Percentiles rank a stretch among this genome's conserved stretches.
phyloP scores from a whole-genome alignment of 2,888 invertebrate genomes.

The Hermaeophaga mercurialis region DNA sequence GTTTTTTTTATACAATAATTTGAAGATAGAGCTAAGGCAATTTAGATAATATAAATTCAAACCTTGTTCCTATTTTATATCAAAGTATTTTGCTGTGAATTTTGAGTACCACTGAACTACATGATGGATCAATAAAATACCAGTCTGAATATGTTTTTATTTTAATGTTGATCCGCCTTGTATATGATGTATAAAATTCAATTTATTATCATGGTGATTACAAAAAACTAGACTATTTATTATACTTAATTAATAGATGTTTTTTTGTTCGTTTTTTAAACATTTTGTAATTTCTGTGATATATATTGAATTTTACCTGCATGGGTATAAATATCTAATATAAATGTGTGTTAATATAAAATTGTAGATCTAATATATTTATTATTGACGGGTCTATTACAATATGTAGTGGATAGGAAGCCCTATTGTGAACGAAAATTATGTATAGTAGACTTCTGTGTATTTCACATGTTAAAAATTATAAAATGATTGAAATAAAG shows the following conservation, averaged over 20 bases:
- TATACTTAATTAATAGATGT: neutral
- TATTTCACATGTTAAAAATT: conserved; percentile 51
- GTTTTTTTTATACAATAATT: too few species aligned
- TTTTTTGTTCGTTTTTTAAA: neutral
- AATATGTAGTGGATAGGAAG: conserved; percentile 43
- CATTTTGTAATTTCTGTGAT: conserved; percentile 31
- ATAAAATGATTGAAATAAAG: conserved; percentile 42
- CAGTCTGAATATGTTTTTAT: conserved; percentile 4
- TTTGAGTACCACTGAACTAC: conserved; percentile 20
- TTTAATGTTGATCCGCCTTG: neutral
- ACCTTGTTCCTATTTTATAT: conserved; percentile 17
- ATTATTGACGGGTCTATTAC: conserved; percentile 53
- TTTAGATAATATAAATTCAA: neutral
- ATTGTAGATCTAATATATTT: conserved; percentile 51
- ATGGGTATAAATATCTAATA: conserved; percentile 34
- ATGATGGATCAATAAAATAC: conserved; percentile 2
- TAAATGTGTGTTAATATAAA: conserved; percentile 42
- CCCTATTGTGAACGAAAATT: conserved; percentile 44
- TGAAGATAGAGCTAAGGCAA: neutral
- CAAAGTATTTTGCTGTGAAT: conserved; percentile 25
- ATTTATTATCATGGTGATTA: neutral
- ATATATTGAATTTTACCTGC: conserved; percentile 35
- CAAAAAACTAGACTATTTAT: neutral
- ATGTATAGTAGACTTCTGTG: conserved; percentile 51
- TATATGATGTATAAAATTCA: conserved; percentile 1